These are phyloP conservation scores for Andrena trimmerana DNA, from an alignment of 2,888 invertebrate species.

Conservation along the genomic window DNA sequence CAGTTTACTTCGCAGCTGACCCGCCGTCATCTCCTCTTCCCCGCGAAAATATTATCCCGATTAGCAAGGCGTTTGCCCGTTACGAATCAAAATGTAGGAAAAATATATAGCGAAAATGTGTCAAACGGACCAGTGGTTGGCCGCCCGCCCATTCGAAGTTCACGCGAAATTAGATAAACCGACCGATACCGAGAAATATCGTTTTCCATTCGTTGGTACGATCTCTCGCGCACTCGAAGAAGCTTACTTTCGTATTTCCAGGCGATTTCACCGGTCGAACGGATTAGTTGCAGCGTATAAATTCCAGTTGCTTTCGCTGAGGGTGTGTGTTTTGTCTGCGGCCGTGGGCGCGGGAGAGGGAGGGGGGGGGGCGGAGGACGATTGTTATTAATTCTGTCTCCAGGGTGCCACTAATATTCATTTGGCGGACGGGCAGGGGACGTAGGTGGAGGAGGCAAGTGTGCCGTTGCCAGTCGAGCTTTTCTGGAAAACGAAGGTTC, in stretches of 20 bases:
- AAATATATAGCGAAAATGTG: constrained; percentile 9
- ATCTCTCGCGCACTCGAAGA: constrained; percentile 34
- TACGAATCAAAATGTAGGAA: neutral
- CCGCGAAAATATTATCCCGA: neutral
- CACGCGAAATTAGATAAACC: constrained; percentile 52
- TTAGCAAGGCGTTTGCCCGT: neutral
- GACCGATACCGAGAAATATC: constrained; percentile 53
- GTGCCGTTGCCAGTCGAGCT: constrained; percentile 50
- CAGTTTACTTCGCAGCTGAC: too few species aligned
- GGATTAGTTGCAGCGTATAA: constrained; percentile 61
- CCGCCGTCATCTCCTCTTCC: neutral
- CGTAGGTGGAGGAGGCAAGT: constrained; percentile 63
- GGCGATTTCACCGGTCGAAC: constrained; percentile 61
- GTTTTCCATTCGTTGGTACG: constrained; percentile 45
- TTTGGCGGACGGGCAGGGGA: constrained; percentile 76
- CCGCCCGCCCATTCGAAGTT: constrained; percentile 42
- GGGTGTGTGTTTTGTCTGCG: constrained; percentile 70
- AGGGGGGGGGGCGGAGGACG: constrained; percentile 57
- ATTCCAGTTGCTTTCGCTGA: constrained; percentile 63
- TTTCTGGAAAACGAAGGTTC: constrained; percentile 71
- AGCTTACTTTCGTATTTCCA: constrained; percentile 60
- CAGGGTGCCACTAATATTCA: constrained; percentile 83
- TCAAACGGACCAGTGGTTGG: constrained; percentile 20
- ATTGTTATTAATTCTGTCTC: constrained; percentile 83
- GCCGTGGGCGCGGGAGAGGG: constrained; percentile 46